Percentiles rank a stretch among this genome's conserved stretches.
phyloP scores from a whole-genome alignment of 2,113 vertebrate species.

The Solenodon paradoxus region DNA sequence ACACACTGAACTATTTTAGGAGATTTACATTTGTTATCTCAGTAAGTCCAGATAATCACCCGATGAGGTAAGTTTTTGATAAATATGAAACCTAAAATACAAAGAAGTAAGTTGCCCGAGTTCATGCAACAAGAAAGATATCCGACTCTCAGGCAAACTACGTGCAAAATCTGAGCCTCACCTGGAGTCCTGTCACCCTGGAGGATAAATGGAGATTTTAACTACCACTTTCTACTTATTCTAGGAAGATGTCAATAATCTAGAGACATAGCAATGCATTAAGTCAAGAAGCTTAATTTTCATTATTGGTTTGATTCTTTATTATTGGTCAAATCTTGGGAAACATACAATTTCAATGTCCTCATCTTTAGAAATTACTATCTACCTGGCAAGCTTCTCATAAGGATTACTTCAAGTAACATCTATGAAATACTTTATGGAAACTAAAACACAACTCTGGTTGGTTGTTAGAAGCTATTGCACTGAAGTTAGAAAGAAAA shows the following conservation, averaged over 20 bases:
- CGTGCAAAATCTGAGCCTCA: neutral
- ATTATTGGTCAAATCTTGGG: neutral
- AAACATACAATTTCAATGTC: neutral
- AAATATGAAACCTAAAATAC: neutral
- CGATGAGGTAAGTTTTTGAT: neutral
- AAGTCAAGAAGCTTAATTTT: neutral
- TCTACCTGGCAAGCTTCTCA: neutral
- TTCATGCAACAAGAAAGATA: neutral
- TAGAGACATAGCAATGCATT: neutral
- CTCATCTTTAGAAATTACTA: neutral
- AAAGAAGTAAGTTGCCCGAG: neutral
- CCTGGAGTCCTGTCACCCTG: neutral
- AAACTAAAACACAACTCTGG: neutral
- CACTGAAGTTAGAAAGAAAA: neutral
- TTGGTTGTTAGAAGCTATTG: neutral
- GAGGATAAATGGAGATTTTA: neutral
- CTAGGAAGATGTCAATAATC: neutral
- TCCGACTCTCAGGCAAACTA: neutral
- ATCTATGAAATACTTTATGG: neutral
- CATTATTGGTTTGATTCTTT: neutral
- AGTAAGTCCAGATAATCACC: neutral
- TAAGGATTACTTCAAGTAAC: neutral
- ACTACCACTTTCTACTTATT: neutral
- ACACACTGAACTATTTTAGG: neutral
- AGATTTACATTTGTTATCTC: neutral